These are phyloP conservation scores for Agraylea sexmaculata DNA, from an alignment of 1,140 invertebrate species.

Conservation along the genomic window DNA sequence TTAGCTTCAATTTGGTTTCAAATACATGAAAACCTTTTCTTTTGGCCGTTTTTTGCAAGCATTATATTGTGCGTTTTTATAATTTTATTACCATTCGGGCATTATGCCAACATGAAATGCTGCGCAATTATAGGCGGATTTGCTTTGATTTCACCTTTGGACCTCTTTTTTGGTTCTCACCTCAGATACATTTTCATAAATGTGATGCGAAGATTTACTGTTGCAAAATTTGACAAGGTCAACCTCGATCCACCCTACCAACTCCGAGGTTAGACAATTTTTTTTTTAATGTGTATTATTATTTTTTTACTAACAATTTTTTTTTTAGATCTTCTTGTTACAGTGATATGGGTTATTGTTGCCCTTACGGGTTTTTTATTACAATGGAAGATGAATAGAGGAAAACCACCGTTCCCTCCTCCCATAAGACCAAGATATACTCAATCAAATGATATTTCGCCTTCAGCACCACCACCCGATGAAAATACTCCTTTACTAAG, in stretches of 20 bases:
- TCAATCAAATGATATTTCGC: no score
- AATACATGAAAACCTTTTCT: conserved; percentile 44
- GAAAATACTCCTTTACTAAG: no score
- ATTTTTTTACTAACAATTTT: conserved; percentile 2
- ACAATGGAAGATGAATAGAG: conserved; percentile 40
- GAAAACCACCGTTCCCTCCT: conserved; percentile 46
- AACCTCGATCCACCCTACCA: conserved; percentile 50
- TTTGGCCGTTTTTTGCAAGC: conserved; percentile 47
- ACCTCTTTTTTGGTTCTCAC: conserved; percentile 50
- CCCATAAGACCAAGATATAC: no score
- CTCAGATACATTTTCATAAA: conserved; percentile 62
- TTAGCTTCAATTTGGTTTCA: conserved; percentile 45
- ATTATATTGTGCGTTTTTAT: conserved; percentile 41
- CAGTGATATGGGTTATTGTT: conserved; percentile 41
- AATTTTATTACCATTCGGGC: conserved; percentile 38
- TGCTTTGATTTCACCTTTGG: conserved; percentile 45
- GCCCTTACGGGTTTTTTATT: conserved; percentile 36
- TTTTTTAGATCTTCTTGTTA: conserved; percentile 44
- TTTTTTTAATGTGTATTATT: conserved; percentile 11
- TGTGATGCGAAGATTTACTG: conserved; percentile 44
- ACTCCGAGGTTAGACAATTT: conserved; percentile 39
- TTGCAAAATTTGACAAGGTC: conserved; percentile 45
- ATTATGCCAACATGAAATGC: conserved; percentile 47
- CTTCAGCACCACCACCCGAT: no score
- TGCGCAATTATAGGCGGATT: conserved; percentile 53